A percentile compares a stretch with the other conserved stretches of the same genome.
phyloP scores from a whole-genome alignment of 2,888 invertebrate genomes.

The Gerris lacustris region DNA sequence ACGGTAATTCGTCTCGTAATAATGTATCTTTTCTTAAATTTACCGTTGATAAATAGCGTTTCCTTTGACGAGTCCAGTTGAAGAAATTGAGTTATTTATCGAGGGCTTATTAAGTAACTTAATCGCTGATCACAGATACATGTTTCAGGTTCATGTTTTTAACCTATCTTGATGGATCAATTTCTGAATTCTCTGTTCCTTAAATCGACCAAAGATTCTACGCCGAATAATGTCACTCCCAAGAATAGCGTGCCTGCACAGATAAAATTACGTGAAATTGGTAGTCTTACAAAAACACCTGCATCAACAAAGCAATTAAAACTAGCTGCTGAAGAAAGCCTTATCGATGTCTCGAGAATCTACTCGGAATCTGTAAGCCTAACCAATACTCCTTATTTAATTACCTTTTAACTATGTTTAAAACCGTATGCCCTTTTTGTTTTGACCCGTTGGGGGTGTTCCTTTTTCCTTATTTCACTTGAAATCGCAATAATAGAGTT shows the following conservation, averaged over 20 bases:
- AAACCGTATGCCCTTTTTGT: too few species aligned
- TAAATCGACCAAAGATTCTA: neutral
- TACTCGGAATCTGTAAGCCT: conserved; percentile 44
- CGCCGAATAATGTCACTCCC: neutral
- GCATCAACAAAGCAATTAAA: conserved; percentile 40
- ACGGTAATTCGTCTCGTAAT: too few species aligned
- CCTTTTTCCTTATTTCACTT: too few species aligned
- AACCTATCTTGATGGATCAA: conserved; percentile 1
- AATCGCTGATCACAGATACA: too few species aligned
- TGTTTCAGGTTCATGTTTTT: neutral
- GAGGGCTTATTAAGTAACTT: too few species aligned
- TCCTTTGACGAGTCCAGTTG: too few species aligned
- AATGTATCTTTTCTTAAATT: too few species aligned
- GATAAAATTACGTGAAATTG: conserved; percentile 23
- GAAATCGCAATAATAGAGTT: too few species aligned
- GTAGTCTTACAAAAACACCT: conserved; percentile 21
- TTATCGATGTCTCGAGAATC: conserved; percentile 47
- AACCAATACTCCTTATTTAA: conserved; percentile 14
- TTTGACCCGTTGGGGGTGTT: too few species aligned
- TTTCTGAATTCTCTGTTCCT: conserved; percentile 1
- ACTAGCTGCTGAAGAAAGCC: conserved; percentile 51
- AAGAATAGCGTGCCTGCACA: neutral
- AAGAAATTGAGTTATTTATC: too few species aligned
- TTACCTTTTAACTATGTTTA: neutral
- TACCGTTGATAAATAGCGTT: too few species aligned